Evolutionary conservation across 2,113 vertebrate species (phyloP).

Genomic region (Nerophis ophidion): DNA sequence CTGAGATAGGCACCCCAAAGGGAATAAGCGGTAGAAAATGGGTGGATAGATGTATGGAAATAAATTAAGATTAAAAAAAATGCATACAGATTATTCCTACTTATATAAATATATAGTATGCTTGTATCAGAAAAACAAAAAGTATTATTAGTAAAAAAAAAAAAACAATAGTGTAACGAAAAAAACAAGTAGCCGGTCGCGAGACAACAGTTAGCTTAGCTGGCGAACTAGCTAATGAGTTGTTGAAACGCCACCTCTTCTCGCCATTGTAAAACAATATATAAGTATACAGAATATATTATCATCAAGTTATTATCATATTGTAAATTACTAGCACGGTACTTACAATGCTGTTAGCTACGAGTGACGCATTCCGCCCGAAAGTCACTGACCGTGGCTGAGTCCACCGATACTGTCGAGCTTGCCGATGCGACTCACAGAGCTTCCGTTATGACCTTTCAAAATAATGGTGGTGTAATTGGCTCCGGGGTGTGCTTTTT

Average conservation of each 20-base stretch:
- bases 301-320: not conserved
- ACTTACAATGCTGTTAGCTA: slow-evolving; percentile 48
- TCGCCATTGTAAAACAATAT: not conserved
- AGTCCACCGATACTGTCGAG: not conserved
- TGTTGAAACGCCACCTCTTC: slow-evolving; percentile 15
- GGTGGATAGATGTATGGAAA: no score
- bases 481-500: no score
- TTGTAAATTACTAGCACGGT: accelerated
- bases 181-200: not conserved
- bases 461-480: slow-evolving; percentile 25
- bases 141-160: not conserved
- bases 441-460: slow-evolving; percentile 17
- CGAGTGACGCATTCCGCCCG: slow-evolving; percentile 44
- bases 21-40: no score
- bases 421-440: accelerated
- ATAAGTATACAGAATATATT: not conserved
- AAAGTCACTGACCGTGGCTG: slow-evolving; percentile 6
- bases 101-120: no score
- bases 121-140: not conserved
- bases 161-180: not conserved
- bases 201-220: slow-evolving; percentile 37
- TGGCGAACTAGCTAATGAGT: slow-evolving; percentile 14
- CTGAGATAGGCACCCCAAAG: no score
- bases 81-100: no score
- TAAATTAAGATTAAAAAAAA: no score